A percentile compares a stretch with the other conserved stretches of the same genome.
Evolutionary conservation across 2,113 vertebrate genomes (phyloP).

Genomic region (Alligator sinensis): DNA sequence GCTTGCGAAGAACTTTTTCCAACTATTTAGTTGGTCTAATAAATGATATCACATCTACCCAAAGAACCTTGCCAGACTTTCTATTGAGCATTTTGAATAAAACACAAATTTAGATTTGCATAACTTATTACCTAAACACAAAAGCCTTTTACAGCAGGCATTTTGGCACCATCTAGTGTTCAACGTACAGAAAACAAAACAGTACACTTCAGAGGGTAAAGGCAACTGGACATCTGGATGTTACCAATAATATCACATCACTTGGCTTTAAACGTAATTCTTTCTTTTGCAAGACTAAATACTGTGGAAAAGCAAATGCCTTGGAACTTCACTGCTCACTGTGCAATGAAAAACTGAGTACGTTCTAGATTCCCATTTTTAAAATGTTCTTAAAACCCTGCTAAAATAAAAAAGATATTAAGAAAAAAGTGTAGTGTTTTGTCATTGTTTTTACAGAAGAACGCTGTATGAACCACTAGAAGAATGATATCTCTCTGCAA

Average conservation of each 20-base stretch:
- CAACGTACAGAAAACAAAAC: neutral
- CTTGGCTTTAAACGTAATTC: neutral
- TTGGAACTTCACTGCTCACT: fast-evolving
- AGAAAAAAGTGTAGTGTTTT: neutral
- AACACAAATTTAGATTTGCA: fast-evolving
- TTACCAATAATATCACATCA: neutral
- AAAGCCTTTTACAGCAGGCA: neutral
- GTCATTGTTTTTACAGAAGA: neutral
- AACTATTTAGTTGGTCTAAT: too few relatives aligned
- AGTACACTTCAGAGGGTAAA: too few relatives aligned
- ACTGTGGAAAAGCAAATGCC: fast-evolving
- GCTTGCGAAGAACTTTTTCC: too few relatives aligned
- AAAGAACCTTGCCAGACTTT: neutral
- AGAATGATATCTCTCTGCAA: too few relatives aligned
- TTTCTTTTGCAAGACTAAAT: fast-evolving
- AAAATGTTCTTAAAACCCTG: too few relatives aligned
- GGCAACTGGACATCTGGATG: too few relatives aligned
- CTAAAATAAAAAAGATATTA: neutral
- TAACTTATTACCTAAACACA: neutral
- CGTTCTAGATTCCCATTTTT: neutral
- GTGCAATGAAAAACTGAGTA: neutral
- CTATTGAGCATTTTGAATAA: neutral
- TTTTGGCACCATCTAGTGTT: slow-evolving; percentile 54
- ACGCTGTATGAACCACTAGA: neutral
- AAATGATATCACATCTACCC: too few relatives aligned